Percentiles rank a stretch among this genome's conserved stretches.
phyloP scores from a whole-genome alignment of 1,140 invertebrate genomes.

The Cephus cinctus region DNA sequence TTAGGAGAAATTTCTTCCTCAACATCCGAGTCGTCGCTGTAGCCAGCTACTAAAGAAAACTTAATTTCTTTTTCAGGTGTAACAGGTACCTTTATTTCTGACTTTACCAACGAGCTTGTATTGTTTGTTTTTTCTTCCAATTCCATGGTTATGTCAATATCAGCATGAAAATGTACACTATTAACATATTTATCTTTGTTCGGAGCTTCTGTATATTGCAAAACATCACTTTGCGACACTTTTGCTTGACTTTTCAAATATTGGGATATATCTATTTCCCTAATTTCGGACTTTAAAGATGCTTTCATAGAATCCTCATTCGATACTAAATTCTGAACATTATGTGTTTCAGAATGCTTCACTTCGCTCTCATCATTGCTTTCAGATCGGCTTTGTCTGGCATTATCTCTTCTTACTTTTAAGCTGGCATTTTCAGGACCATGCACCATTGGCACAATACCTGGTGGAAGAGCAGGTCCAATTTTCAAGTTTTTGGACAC shows the following conservation, averaged over 20 bases:
- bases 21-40: conserved; percentile 59
- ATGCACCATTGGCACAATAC: conserved; percentile 22
- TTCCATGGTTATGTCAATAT: no score
- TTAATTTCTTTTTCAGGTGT: conserved; percentile 27
- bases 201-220: no score
- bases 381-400: no score
- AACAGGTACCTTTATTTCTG: no score
- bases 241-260: conserved; percentile 48
- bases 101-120: no score
- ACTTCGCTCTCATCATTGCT: no score
- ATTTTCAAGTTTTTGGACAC: conserved; percentile 14
- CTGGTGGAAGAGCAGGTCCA: conserved; percentile 23
- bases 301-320: no score
- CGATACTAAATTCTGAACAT: no score
- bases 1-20: conserved; percentile 45
- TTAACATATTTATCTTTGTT: background rate
- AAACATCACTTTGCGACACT: conserved; percentile 39
- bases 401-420: no score
- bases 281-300: conserved; percentile 17
- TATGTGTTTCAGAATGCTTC: no score
- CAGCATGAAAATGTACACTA: background rate
- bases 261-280: conserved; percentile 45
- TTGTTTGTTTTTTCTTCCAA: no score
- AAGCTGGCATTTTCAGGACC: conserved; percentile 20
- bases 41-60: conserved; percentile 60